These are phyloP conservation scores for Catamblyrhynchus diadema DNA, from an alignment of 2,797 vertebrate genomes.

Conservation along the genomic window DNA sequence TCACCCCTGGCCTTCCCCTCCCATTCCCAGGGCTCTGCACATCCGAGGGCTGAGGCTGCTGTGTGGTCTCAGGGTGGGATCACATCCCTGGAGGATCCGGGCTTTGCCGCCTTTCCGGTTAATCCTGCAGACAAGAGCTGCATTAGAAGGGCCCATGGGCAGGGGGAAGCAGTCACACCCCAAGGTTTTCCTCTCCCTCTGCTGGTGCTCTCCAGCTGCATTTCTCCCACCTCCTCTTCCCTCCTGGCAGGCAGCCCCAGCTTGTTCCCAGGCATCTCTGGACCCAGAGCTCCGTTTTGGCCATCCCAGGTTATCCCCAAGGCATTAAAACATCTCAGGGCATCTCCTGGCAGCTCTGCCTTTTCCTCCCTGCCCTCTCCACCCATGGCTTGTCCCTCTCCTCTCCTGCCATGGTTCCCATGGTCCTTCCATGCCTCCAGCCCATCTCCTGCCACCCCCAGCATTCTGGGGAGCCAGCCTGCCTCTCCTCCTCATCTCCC, in stretches of 20 bases:
- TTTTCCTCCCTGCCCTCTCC: neutral
- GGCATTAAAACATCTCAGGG: neutral
- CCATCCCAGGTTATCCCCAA: neutral
- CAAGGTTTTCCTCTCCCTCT: neutral
- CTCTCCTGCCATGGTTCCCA: neutral
- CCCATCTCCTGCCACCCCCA: neutral
- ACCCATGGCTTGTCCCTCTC: neutral
- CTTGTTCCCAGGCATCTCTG: neutral
- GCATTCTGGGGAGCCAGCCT: neutral
- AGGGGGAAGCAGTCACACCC: neutral
- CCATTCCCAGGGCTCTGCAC: neutral
- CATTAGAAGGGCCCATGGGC: neutral
- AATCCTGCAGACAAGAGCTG: accelerated
- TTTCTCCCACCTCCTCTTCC: neutral
- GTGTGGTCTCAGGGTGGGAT: neutral
- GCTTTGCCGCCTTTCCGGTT: neutral
- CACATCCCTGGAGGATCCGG: neutral
- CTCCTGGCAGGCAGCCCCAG: neutral
- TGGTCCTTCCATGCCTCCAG: neutral
- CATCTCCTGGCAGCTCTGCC: neutral
- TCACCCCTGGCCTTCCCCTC: neutral
- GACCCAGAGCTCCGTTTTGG: accelerated
- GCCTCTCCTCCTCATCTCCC: neutral
- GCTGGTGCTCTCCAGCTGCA: neutral
- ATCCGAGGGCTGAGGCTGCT: neutral